Percentiles rank a stretch among this genome's conserved stretches.
Conservation (phyloP, 2,888 invertebrate genomes). For the Malthinus seriepunctatus region DNA sequence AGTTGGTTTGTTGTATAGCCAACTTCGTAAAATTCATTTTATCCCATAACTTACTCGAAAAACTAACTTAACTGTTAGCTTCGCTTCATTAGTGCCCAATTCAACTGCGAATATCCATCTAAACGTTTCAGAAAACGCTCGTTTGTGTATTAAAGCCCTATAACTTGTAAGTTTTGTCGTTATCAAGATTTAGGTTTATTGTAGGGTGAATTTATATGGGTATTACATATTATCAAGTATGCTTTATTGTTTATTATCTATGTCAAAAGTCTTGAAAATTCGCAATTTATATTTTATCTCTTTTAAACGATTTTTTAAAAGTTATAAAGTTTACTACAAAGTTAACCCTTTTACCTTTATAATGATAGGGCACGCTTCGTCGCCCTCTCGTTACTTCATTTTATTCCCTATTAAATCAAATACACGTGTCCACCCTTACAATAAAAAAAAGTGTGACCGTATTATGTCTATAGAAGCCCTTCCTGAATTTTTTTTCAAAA, state of each 20-base stretch:
- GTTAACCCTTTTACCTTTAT: slow-evolving; percentile 21
- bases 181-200: slow-evolving; percentile 1
- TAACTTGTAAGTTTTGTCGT: neutral
- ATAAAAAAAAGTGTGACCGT: slow-evolving; percentile 5
- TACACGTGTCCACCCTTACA: slow-evolving; percentile 26
- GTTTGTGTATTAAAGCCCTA: neutral
- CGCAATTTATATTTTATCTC: no score
- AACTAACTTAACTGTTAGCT: neutral
- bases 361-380: slow-evolving; percentile 25
- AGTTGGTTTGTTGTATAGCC: neutral
- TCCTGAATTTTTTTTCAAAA: no score
- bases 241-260: no score
- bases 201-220: no score
- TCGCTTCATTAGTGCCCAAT: slow-evolving; percentile 1
- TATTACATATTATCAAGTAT: no score
- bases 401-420: slow-evolving; percentile 24
- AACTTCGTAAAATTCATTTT: neutral
- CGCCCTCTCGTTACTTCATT: slow-evolving; percentile 28
- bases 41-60: neutral
- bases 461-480: no score
- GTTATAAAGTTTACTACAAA: neutral
- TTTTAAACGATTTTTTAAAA: neutral
- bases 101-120: neutral
- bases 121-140: neutral
- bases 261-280: no score